Evolutionary conservation across 2,888 invertebrate genomes (phyloP), one percentile per base, ranked within the genome.

Genomic region (Thalpophila matura): DNA sequence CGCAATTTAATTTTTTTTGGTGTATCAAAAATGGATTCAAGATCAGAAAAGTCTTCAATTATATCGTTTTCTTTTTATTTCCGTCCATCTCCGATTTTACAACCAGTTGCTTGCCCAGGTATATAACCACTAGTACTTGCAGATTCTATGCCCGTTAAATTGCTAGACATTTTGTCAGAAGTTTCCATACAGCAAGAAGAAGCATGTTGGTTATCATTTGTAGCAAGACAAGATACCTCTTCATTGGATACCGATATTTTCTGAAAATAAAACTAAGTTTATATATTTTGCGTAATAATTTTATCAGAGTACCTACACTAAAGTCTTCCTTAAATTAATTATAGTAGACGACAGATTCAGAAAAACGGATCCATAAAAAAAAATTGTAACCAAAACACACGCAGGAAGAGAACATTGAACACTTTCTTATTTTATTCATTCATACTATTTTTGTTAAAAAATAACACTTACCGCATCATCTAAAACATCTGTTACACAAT

Each of bases 21-120:
- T 49, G 56, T 53, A 27, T 70, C 69, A 29, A 66, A 66, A 60
- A 70, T 54, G 20, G 54, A 70, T 51, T 70, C 69, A 26, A 66
- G 42, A 63, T 74, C 70, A 38, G 72, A 68, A 65, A 55, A 72
- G 42, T 61, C 61, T 59, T 64, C 58, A 56, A 46, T 33, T 37
- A 49, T 33, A 33, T 33, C 22, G 33, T 33, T 47, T 33, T 47
- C 29, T 22, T 47, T 14, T 10, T 31, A 10, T 35, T 24, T 35
- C 16, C 35, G 10, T 35, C 47, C 35, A 35, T 49, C 18, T 35
- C 47, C 14, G 16, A 22, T 35, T 27, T 35, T 31, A 43, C 18
- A 33, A 22, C 22, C 10, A 14, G 33, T 54, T 53, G 29, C 29
- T 31, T 42, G 2, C 12, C 5, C 53, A 24, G 22, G 33, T 40